Evolutionary conservation across 2,888 invertebrate genomes (phyloP), one percentile per base, ranked within the genome.

Genomic region (Neoitamus cyanurus): DNA sequence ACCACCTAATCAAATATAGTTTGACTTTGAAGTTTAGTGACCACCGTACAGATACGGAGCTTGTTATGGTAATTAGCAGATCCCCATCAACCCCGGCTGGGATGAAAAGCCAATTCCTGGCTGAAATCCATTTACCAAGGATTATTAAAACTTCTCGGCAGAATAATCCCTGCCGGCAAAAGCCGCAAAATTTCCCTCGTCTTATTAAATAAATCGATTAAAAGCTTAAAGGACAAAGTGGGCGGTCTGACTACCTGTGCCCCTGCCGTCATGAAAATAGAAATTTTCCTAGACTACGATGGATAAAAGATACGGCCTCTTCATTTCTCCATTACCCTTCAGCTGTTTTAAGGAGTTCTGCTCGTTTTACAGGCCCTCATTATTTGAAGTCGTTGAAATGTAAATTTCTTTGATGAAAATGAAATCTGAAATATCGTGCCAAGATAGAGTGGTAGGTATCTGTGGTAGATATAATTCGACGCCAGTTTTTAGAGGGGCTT

Each of bases 331-430:
- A 75, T 75, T 42, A 75, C 25, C 75, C 28, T 46, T 75, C 75
- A 75, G 28, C n/a, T 42, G 25, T 58, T 75, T 75, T 75, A 75
- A 42, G 75, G 75, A 75, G 15, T 3, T 42, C 28, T 42, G 28
- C 34, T 75, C 75, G 28, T 75, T 75, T 75, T 20, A 75, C 37
- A 75, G 28, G 13, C 75, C 42, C 75, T 75, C 75, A 75, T 75
- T 75, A 75, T 42, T 75, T 75, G 42, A 75, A 20, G 75, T 42
- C 28, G 42, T 75, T 75, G 75, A 75, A 42, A 75, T 75, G 75
- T 42, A 75, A 75, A 75, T 75, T 75, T 75, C 75, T 75, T 75
- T 75, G 75, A 75, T 75, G 75, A 42, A 75, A 75, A 75, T 75
- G 75, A 75, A 42, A 75, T 75, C 75, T 75, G 25, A 75, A 70